Evolutionary conservation across 2,888 invertebrate species (phyloP).

Genomic region (Anodontia alba): DNA sequence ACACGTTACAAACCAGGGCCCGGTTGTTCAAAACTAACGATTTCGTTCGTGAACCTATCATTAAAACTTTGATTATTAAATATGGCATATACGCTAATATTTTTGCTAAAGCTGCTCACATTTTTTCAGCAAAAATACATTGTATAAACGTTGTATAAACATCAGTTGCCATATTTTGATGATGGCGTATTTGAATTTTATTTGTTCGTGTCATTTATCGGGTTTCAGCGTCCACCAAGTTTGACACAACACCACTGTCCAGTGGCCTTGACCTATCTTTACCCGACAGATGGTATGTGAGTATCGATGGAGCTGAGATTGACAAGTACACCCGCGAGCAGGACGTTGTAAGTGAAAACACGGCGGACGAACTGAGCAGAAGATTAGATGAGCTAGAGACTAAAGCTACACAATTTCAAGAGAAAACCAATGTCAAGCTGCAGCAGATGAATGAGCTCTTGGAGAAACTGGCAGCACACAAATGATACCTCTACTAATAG

Average conservation of each 20-base stretch:
- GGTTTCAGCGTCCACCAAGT: background rate
- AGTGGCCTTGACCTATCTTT: background rate
- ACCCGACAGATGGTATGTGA: constrained; percentile 45
- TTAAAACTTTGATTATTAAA: too few relatives aligned
- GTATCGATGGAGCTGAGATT: constrained; percentile 30
- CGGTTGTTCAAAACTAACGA: too few relatives aligned
- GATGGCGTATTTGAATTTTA: too few relatives aligned
- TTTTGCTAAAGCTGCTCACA: too few relatives aligned
- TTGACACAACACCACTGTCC: background rate
- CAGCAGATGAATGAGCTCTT: constrained; percentile 44
- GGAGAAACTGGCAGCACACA: constrained; percentile 18
- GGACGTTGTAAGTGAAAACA: constrained; percentile 21
- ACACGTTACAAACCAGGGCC: too few relatives aligned
- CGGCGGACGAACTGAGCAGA: constrained; percentile 39
- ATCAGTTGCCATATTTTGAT: too few relatives aligned
- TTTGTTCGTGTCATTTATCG: too few relatives aligned
- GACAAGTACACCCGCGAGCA: constrained; percentile 45
- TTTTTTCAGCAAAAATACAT: too few relatives aligned
- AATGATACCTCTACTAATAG: too few relatives aligned
- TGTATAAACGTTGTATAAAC: too few relatives aligned
- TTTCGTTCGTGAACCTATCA: too few relatives aligned
- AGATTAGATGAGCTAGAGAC: constrained; percentile 54
- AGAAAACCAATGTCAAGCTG: constrained; percentile 49
- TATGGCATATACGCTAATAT: too few relatives aligned
- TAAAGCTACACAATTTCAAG: constrained; percentile 44